Evolutionary conservation across 2,797 vertebrate genomes (phyloP).

Genomic region (Bryconaethiops microstoma): DNA sequence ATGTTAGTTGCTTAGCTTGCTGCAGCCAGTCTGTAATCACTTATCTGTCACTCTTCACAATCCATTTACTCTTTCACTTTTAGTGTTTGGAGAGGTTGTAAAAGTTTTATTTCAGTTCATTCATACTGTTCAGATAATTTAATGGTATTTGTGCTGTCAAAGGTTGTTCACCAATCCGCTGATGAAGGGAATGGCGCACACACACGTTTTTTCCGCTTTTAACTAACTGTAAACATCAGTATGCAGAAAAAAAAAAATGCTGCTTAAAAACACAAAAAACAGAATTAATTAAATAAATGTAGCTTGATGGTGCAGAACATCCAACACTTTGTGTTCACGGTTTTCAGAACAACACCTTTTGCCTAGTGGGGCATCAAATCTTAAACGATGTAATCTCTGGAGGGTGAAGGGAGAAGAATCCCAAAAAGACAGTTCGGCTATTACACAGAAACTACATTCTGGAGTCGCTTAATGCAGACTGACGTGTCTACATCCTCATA

Average conservation of each 20-base stretch:
- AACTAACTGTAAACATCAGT: not conserved
- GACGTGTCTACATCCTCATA: slow-evolving; percentile 6
- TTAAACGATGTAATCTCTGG: not conserved
- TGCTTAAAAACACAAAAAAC: not conserved
- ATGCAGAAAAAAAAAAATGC: not conserved
- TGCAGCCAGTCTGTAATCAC: too few relatives aligned
- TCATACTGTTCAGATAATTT: too few relatives aligned
- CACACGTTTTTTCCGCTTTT: not conserved
- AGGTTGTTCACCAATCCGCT: too few relatives aligned
- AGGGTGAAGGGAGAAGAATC: not conserved
- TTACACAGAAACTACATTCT: not conserved
- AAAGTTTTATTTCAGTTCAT: too few relatives aligned
- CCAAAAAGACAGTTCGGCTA: not conserved
- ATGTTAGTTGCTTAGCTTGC: too few relatives aligned
- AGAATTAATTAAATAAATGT: not conserved
- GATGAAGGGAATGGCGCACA: too few relatives aligned
- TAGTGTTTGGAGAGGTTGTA: too few relatives aligned
- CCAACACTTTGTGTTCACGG: too few relatives aligned
- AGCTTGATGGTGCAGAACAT: not conserved
- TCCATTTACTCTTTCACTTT: too few relatives aligned
- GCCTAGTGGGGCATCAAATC: not conserved
- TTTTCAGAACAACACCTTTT: not conserved
- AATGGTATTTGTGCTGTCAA: too few relatives aligned
- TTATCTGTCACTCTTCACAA: too few relatives aligned
- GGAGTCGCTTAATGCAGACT: not conserved